A percentile compares a stretch with the other conserved stretches of the same genome.
Conservation (phyloP, 2,113 vertebrate genomes). For the Acrocephalus arundinaceus region DNA sequence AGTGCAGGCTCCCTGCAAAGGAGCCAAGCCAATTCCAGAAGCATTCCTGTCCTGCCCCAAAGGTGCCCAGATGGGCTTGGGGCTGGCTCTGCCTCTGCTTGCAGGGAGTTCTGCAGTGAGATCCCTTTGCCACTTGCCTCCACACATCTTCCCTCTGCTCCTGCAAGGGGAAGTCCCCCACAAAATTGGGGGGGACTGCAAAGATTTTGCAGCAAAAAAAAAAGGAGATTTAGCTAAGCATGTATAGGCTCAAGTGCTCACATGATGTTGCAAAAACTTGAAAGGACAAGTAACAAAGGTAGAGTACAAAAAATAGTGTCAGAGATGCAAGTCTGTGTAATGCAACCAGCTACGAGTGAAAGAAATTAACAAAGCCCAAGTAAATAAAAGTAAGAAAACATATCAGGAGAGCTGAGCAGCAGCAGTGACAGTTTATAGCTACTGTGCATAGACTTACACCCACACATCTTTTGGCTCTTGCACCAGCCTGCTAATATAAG, state of each 20-base stretch:
- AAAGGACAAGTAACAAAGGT: background rate
- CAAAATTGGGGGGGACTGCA: background rate
- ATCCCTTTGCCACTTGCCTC: background rate
- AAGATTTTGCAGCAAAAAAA: background rate
- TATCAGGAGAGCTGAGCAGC: background rate
- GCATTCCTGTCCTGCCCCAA: background rate
- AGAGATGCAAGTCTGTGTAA: background rate
- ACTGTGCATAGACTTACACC: background rate
- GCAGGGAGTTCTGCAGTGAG: background rate
- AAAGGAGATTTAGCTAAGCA: background rate
- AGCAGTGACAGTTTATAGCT: background rate
- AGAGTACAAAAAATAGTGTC: background rate
- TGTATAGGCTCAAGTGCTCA: background rate
- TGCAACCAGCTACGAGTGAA: background rate
- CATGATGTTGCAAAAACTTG: background rate
- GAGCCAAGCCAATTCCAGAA: background rate
- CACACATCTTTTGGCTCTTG: background rate
- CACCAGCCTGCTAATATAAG: background rate
- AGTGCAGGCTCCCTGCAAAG: background rate
- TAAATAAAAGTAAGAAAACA: background rate
- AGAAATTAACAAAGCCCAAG: background rate
- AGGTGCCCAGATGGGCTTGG: background rate
- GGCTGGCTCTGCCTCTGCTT: background rate
- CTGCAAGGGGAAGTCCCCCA: accelerated
- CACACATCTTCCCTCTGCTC: accelerated